These are phyloP conservation scores for Peribatodes rhomboidaria DNA, from an alignment of 2,888 invertebrate species.

Conservation along the genomic window DNA sequence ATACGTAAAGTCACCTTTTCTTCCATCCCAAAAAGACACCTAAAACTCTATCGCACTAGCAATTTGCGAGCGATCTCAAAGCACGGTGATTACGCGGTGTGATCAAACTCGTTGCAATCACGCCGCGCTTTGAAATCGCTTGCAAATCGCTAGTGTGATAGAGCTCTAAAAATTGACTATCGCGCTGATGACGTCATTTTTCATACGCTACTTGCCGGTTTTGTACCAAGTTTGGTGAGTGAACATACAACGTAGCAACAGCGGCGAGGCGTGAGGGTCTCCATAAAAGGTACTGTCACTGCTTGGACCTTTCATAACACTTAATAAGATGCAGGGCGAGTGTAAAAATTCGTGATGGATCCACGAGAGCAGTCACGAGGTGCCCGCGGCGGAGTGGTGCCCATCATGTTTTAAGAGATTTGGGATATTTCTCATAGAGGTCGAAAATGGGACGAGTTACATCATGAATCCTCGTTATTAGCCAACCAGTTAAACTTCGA, in stretches of 20 bases:
- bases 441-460: neutral
- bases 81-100: too few relatives aligned
- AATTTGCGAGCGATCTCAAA: too few relatives aligned
- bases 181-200: neutral
- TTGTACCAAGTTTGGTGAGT: neutral
- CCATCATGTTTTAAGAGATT: constrained; percentile 4
- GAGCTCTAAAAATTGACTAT: neutral
- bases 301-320: constrained; percentile 77
- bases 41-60: too few relatives aligned
- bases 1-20: too few relatives aligned
- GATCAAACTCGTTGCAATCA: too few relatives aligned
- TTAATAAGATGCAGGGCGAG: constrained; percentile 78
- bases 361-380: constrained; percentile 80
- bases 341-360: constrained; percentile 82
- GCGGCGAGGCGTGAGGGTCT: constrained; percentile 42
- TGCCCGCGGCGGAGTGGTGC: constrained; percentile 58
- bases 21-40: too few relatives aligned
- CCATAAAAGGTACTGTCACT: constrained; percentile 78
- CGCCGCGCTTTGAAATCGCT: too few relatives aligned
- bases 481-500: too few relatives aligned
- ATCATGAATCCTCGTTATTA: too few relatives aligned
- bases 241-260: constrained; percentile 40
- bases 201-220: neutral
- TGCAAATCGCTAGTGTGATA: too few relatives aligned
- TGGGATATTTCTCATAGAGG: constrained; percentile 1